Base-by-base conservation (phyloP, 1,140 invertebrate genomes). In the Panagrolaimus sp. region DNA sequence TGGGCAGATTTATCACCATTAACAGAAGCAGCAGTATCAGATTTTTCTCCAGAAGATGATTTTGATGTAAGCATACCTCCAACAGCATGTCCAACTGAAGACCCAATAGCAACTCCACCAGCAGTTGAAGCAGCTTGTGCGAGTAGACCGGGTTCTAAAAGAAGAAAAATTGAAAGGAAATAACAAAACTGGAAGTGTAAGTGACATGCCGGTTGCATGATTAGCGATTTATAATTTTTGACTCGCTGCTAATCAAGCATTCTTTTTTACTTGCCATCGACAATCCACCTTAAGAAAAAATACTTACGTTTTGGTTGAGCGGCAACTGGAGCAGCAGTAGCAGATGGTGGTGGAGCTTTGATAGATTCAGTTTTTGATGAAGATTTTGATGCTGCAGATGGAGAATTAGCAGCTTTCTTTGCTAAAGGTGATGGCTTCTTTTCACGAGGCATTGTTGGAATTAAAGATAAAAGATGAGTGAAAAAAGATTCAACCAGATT, bases 91-190 rank as follows among this genome's bases (percentile, higher is more conserved):
- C 66, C 85, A 64, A 85, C 84, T 63, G 85, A 83, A 27, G 85
- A 85, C 67, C 85, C 85, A 62, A 86, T 79, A 53, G 74, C 85
- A 13, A 86, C 85, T 68, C 85, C 85, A 45, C 78, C 85, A 16
- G 84, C 85, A 46, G 85, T 86, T 13, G 85, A 72, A 42, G 85
- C 85, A 84, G 85, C 85, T 70, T 86, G 84, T 27, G 79, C 83
- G 61, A 86, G 78, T 65, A 86, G 42, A 27, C 85, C 85, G 23
- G 85, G 85, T 57, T 57, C 51, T 57, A 27, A 57, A 57, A 57
- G 11, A 5, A 5, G 0, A 9, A 2, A 11, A 57, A 25, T n/a
- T n/a, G 20, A 27, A 5, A n/a, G 51, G 9, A n/a, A 16, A 9
- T 51, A 5, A n/a, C n/a, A n/a, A n/a, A n/a, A n/a, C n/a, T n/a